Evolutionary conservation across 2,113 vertebrate species (phyloP), one percentile per base, ranked within the genome.

Genomic region (Misgurnus mizolepis): DNA sequence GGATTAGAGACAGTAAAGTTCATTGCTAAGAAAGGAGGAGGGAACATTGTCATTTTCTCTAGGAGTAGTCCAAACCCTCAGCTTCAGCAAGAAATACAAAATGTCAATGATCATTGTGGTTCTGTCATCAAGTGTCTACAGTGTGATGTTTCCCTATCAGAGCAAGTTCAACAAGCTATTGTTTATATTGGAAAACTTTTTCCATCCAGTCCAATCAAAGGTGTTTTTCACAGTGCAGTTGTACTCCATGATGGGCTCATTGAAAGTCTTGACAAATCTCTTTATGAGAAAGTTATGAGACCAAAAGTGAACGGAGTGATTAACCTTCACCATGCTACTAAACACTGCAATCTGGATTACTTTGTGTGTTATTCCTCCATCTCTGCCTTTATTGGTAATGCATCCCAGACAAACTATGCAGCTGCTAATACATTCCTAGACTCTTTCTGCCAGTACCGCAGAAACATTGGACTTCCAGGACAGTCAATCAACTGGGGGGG

Each of bases 1-100:
- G 95, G 95, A 50, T 93, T 95, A 88, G 94, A 96, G 91, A 96
- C 95, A 0, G 94, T 96, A 77, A 95, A 91, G 86, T 97, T 95
- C 84, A 94, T 96, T 84, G 93, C 91, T 0, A 62, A 92, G 74
- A 93, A 91, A 27, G 95, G 94, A 8, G 88, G 22, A 22, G 22
- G 87, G 0, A 77, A 80, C 7, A 77, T 96, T 81, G 92, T 91
- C 4, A 91, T 95, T 77, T 85, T 96, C 10, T 96, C 94, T 71
- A 90, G 93, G 74, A 92, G 86, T 67, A 85, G 64, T 5, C 93
- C 93, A 22, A 88, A 82, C 8, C 6, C 68, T 27, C 88, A 95
- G 39, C 90, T 92, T 12, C 87, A 93, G 75, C 82, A 89, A 61
- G 91, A 94, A 66, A 84, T 97, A 17, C 67, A 67, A 18, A 88